These are phyloP conservation scores for Microcebus ravelobensis DNA, from an alignment of 2,113 vertebrate species.

Conservation along the genomic window DNA sequence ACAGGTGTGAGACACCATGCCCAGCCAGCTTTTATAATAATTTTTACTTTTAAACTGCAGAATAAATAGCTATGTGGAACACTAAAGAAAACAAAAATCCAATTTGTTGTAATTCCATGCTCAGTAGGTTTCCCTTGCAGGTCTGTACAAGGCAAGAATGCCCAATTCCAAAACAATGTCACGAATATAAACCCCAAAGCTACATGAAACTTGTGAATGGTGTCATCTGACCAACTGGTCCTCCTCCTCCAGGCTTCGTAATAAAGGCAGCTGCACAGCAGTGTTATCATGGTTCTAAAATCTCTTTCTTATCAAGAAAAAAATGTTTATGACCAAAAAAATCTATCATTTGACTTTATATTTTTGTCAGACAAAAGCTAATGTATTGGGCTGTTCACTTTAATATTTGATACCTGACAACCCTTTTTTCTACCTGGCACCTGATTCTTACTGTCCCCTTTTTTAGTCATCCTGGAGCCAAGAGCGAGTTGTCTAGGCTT, in stretches of 20 bases:
- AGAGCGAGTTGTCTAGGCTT: not conserved
- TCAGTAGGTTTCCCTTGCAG: not conserved
- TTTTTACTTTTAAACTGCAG: not conserved
- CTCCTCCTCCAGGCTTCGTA: not conserved
- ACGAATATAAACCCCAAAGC: not conserved
- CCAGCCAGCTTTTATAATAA: not conserved
- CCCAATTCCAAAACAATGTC: not conserved
- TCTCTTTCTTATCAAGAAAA: conserved; percentile 29
- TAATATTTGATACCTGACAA: not conserved
- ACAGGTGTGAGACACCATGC: not conserved
- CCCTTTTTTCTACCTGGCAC: not conserved
- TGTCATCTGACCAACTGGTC: not conserved
- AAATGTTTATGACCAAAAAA: conserved; percentile 30
- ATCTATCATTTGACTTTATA: not conserved
- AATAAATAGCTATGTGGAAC: not conserved
- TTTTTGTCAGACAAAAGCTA: conserved; percentile 8
- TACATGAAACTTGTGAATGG: not conserved
- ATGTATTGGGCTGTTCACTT: not conserved
- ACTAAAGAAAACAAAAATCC: not conserved
- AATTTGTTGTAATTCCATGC: not conserved
- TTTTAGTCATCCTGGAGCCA: not conserved
- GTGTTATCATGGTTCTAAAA: not conserved
- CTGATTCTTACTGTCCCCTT: not conserved
- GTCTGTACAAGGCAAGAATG: not conserved
- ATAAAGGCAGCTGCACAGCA: not conserved